Conservation (phyloP, 1,140 invertebrate species). For the Spodoptera frugiperda region DNA sequence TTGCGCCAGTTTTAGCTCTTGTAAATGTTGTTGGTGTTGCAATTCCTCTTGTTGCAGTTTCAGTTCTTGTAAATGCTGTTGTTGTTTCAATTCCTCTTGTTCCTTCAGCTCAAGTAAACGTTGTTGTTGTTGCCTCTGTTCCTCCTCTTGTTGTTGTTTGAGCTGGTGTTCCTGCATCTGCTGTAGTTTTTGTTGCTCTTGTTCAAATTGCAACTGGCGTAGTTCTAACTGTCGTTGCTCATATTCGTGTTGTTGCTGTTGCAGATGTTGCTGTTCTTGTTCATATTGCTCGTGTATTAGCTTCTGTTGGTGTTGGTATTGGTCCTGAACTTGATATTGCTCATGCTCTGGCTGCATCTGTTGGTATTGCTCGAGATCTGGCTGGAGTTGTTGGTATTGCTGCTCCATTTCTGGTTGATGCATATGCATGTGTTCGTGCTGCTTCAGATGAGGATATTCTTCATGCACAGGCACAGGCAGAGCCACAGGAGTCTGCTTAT, state of each 20-base stretch:
- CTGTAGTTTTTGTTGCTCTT: neutral
- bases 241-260: neutral
- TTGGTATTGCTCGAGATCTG: neutral
- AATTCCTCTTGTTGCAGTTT: neutral
- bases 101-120: neutral
- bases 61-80: slow-evolving; percentile 4
- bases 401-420: neutral
- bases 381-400: neutral
- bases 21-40: slow-evolving; percentile 4
- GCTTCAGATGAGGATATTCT: neutral
- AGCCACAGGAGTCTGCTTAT: slow-evolving; percentile 31
- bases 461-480: neutral
- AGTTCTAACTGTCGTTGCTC: neutral
- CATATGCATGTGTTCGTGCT: slow-evolving; percentile 11
- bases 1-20: neutral
- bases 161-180: neutral
- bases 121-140: neutral
- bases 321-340: neutral
- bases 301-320: neutral
- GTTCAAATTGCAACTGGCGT: neutral
- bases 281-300: neutral
- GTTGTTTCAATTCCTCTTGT: slow-evolving; percentile 13
- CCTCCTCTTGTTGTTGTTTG: neutral
- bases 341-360: slow-evolving; percentile 2
- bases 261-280: neutral